Conservation (phyloP, 2,113 vertebrate species). For the Dipodomys ordii region DNA sequence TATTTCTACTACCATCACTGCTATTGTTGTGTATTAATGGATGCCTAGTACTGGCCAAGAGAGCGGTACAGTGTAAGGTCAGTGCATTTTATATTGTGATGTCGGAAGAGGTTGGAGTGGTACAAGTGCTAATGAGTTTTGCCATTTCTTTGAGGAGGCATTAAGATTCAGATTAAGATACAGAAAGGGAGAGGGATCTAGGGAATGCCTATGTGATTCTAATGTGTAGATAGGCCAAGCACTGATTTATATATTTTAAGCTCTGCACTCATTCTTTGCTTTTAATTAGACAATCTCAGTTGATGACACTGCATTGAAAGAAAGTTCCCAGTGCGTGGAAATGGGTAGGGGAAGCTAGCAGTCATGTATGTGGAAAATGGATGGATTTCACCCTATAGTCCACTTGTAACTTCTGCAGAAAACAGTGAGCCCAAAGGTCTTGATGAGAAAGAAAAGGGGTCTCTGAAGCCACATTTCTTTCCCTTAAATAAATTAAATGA, state of each 20-base stretch:
- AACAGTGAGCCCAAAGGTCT: not conserved
- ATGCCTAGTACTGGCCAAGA: not conserved
- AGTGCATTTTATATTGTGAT: not conserved
- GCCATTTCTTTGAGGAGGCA: not conserved
- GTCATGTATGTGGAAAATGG: not conserved
- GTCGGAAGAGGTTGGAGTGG: not conserved
- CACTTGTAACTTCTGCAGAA: not conserved
- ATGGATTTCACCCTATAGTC: not conserved
- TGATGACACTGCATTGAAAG: not conserved
- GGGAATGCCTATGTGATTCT: not conserved
- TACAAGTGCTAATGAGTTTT: not conserved
- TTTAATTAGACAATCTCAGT: not conserved
- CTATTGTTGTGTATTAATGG: not conserved
- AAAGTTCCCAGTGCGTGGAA: not conserved
- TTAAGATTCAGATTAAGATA: not conserved
- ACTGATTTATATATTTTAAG: not conserved
- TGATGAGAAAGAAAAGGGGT: not conserved
- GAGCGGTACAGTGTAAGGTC: too few species aligned
- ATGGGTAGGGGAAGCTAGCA: not conserved
- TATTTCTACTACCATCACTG: too few species aligned
- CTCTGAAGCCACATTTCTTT: not conserved
- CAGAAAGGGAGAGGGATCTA: not conserved
- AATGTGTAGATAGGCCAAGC: not conserved
- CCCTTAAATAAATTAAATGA: not conserved
- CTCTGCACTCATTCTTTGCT: not conserved